A percentile compares a stretch with the other conserved stretches of the same genome.
phyloP scores from a whole-genome alignment of 2,113 vertebrate genomes.

The Malurus melanocephalus region DNA sequence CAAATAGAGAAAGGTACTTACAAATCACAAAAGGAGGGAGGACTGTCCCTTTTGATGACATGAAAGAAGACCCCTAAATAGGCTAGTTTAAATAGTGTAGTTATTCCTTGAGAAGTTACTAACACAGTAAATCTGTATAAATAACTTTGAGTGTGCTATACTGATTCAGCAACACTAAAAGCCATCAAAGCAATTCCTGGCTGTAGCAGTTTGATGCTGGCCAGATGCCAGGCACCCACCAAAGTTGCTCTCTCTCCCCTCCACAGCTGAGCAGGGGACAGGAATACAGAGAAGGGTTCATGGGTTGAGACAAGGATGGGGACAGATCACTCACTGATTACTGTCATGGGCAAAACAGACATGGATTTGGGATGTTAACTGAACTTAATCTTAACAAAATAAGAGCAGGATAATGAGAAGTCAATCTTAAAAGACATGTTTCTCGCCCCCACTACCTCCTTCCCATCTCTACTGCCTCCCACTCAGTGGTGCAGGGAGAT shows the following conservation, averaged over 20 bases:
- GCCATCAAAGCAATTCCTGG: slow-evolving; percentile 19
- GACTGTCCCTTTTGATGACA: neutral
- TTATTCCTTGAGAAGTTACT: slow-evolving; percentile 52
- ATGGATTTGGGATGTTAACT: neutral
- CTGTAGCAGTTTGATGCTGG: neutral
- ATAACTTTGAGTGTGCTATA: slow-evolving; percentile 47
- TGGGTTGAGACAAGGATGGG: neutral
- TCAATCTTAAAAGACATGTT: neutral
- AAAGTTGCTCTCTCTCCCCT: neutral
- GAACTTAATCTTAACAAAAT: neutral
- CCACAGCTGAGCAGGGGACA: neutral
- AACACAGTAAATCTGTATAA: slow-evolving; percentile 52
- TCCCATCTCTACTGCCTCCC: neutral
- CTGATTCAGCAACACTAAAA: slow-evolving; percentile 48
- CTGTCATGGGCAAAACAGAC: neutral
- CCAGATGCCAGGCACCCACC: neutral
- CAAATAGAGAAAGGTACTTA: slow-evolving; percentile 34
- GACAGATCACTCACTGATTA: neutral
- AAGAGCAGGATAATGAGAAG: neutral
- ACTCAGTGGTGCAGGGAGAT: neutral
- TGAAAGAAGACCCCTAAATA: slow-evolving; percentile 12
- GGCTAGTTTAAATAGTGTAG: slow-evolving; percentile 9
- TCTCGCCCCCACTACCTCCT: neutral
- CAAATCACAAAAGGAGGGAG: neutral
- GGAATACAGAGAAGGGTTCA: neutral